Conservation (phyloP, 2,797 vertebrate species). For the Helicolenus hilgendorfi region DNA sequence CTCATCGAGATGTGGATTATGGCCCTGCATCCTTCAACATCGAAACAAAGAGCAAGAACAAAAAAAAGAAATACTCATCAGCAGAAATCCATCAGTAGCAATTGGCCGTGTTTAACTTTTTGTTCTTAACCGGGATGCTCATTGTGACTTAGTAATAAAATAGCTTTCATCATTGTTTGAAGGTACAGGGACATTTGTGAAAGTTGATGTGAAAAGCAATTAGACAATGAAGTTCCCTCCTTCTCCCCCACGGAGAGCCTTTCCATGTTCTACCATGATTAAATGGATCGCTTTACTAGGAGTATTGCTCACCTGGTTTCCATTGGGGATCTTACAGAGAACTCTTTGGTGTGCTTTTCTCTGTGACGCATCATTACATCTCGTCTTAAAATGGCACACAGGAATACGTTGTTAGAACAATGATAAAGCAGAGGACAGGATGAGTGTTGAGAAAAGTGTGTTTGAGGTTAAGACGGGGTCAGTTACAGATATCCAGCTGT, state of each 20-base stretch:
- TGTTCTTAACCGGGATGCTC: constrained; percentile 54
- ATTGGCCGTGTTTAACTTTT: constrained; percentile 63
- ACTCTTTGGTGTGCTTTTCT: constrained; percentile 35
- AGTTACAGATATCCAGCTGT: neutral
- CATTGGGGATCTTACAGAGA: neutral
- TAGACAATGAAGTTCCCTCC: constrained; percentile 6
- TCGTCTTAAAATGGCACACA: constrained; percentile 10
- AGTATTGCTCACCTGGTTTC: constrained; percentile 7
- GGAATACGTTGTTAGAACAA: neutral
- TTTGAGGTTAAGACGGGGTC: neutral
- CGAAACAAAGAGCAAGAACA: constrained; percentile 73
- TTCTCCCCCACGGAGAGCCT: constrained; percentile 5
- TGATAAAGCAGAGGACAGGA: neutral
- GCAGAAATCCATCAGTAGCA: constrained; percentile 78
- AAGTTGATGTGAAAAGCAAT: constrained; percentile 49
- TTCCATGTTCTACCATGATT: constrained; percentile 27
- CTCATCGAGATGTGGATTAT: constrained; percentile 87
- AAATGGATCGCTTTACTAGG: constrained; percentile 17
- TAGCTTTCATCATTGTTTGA: constrained; percentile 31
- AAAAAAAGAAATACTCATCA: constrained; percentile 75
- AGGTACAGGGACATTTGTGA: constrained; percentile 6
- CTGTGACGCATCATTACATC: constrained; percentile 35
- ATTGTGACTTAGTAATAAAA: constrained; percentile 68
- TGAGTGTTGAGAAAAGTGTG: neutral
- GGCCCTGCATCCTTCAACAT: constrained; percentile 54